Percentiles rank a stretch among this genome's conserved stretches.
Conservation (phyloP, 1,140 invertebrate genomes). For the Steinernema feltiae region DNA sequence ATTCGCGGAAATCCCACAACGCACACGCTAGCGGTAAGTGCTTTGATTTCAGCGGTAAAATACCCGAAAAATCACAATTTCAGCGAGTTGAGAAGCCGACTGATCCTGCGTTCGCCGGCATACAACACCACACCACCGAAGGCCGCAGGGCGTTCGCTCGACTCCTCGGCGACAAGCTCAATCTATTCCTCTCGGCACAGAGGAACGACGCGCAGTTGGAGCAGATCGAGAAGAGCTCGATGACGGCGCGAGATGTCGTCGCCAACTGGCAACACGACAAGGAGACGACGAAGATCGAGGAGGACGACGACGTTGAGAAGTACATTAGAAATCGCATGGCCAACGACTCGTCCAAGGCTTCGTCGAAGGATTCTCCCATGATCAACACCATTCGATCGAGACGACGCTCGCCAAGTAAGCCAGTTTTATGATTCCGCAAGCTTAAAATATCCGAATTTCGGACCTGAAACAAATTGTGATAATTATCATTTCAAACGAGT, state of each 20-base stretch:
- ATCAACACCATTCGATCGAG: constrained; percentile 6
- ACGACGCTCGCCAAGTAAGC: neutral
- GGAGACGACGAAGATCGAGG: constrained; percentile 15
- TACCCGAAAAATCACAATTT: neutral
- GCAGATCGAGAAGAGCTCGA: constrained; percentile 27
- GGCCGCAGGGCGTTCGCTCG: constrained; percentile 38
- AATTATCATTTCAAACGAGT: neutral
- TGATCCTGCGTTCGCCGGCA: constrained; percentile 6
- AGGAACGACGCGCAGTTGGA: constrained; percentile 22
- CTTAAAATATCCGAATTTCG: too few species aligned
- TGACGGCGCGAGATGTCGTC: constrained; percentile 27
- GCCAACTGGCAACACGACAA: constrained; percentile 9
- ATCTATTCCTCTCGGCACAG: constrained; percentile 9
- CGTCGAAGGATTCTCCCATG: neutral
- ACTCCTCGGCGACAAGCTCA: constrained; percentile 32
- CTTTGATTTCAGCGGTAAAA: too few species aligned
- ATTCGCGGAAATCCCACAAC: constrained; percentile 16
- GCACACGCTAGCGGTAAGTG: constrained; percentile 20
- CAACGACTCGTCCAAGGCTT: constrained; percentile 17
- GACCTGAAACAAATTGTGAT: too few species aligned
- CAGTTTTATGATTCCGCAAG: neutral
- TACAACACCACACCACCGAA: constrained; percentile 34
- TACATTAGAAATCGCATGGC: constrained; percentile 30
- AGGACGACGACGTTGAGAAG: constrained; percentile 27
- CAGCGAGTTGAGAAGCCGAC: neutral